Percentiles rank a stretch among this genome's conserved stretches.
These are phyloP conservation scores for Heliothis subflexa DNA, from an alignment of 1,140 invertebrate genomes.

Conservation along the genomic window DNA sequence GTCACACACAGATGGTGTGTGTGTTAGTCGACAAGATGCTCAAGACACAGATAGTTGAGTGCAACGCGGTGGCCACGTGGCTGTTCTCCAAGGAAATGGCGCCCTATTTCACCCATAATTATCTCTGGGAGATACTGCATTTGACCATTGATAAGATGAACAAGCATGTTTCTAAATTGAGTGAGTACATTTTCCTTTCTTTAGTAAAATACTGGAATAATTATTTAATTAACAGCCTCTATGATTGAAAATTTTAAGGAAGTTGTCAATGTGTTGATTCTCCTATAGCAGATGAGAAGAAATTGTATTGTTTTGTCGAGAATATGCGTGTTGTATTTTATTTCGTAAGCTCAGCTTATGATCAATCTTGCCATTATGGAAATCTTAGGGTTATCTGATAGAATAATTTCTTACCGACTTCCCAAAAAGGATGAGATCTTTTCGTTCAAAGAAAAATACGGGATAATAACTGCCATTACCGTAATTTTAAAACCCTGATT, in stretches of 20 bases:
- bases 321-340: background rate
- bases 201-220: background rate
- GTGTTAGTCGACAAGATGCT: constrained; percentile 98
- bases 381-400: background rate
- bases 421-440: too few species aligned
- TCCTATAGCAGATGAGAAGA: background rate
- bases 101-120: constrained; percentile 96
- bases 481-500: background rate
- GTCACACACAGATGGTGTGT: constrained; percentile 98
- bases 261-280: too few species aligned
- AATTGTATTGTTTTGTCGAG: background rate
- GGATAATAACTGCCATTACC: too few species aligned
- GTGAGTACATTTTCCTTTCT: constrained; percentile 71
- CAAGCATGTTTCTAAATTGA: constrained; percentile 96
- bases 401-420: too few species aligned
- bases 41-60: constrained; percentile 98
- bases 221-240: too few species aligned
- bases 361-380: background rate
- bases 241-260: too few species aligned
- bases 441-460: too few species aligned
- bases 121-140: constrained; percentile 99
- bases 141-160: constrained; percentile 98
- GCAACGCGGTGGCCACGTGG: constrained; percentile 99
- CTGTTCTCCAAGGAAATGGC: constrained; percentile 99
- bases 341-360: background rate